Conservation (phyloP, 1,140 invertebrate species). For the Drosophila ogumai region DNA sequence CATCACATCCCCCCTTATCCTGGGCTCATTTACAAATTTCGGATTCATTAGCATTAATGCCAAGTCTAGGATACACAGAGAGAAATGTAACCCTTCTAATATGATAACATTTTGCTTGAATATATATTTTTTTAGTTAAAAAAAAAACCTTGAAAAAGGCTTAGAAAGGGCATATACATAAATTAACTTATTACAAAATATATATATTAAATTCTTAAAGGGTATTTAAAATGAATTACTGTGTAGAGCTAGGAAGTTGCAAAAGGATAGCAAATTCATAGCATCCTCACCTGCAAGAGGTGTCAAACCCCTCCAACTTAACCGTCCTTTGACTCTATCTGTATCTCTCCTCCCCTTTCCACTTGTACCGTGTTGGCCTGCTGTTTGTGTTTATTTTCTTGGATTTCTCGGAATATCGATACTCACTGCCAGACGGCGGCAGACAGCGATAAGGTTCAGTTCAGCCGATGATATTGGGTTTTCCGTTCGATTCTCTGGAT, state of each 20-base stretch:
- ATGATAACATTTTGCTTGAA: neutral
- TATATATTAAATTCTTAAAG: neutral
- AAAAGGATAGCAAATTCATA: neutral
- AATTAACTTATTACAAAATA: too few species aligned
- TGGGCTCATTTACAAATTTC: conserved; percentile 74
- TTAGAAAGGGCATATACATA: too few species aligned
- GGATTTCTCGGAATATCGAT: conserved; percentile 37
- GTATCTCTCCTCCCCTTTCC: conserved; percentile 1
- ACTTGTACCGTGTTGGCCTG: neutral
- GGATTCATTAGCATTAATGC: conserved; percentile 73
- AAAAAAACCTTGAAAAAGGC: neutral
- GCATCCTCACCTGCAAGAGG: conserved; percentile 25
- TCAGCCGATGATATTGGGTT: conserved; percentile 40
- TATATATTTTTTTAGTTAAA: neutral
- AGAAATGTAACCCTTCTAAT: neutral
- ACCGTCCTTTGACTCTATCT: conserved; percentile 16
- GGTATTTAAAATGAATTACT: neutral
- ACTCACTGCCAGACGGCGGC: conserved; percentile 32
- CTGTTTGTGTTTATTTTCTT: conserved; percentile 48
- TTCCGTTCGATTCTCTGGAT: conserved; percentile 29
- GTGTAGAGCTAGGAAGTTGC: neutral
- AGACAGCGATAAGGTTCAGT: conserved; percentile 40
- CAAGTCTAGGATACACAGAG: conserved; percentile 34
- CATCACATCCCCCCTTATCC: conserved; percentile 5
- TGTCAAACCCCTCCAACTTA: conserved; percentile 22